Conservation (phyloP, 2,888 invertebrate species). For the Maniola hyperantus region DNA sequence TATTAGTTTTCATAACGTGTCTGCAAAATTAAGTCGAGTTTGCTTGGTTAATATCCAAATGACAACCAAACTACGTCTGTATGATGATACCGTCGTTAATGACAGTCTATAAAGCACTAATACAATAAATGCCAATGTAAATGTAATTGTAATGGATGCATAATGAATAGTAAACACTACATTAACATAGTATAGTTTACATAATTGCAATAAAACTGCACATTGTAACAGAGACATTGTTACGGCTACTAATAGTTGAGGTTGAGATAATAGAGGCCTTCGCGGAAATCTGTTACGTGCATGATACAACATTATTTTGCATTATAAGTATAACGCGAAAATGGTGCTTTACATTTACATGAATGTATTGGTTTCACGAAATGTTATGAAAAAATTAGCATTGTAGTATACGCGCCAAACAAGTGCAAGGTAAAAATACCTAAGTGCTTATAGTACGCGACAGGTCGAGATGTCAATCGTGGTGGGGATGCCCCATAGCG, state of each 20-base stretch:
- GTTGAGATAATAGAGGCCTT: slow-evolving; percentile 23
- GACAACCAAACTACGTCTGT: too few relatives aligned
- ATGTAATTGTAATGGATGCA: background rate
- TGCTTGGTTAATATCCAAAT: too few relatives aligned
- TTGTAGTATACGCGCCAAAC: background rate
- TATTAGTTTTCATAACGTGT: too few relatives aligned
- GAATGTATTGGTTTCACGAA: slow-evolving; percentile 15
- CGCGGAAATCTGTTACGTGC: slow-evolving; percentile 24
- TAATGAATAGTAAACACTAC: slow-evolving; percentile 14
- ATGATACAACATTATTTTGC: slow-evolving; percentile 25
- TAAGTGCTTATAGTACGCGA: too few relatives aligned
- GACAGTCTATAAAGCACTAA: slow-evolving; percentile 4
- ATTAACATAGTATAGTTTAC: slow-evolving; percentile 18
- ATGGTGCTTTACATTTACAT: slow-evolving; percentile 20
- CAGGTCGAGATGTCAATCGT: too few relatives aligned
- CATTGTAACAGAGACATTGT: slow-evolving; percentile 23
- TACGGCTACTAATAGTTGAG: slow-evolving; percentile 14
- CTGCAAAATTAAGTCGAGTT: too few relatives aligned
- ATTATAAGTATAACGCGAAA: slow-evolving; percentile 20
- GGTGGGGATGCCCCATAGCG: too few relatives aligned
- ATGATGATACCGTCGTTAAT: background rate
- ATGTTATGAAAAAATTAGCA: slow-evolving; percentile 12
- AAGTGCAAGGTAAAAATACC: background rate
- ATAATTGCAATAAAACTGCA: slow-evolving; percentile 21
- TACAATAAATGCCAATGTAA: slow-evolving; percentile 10